Base-by-base conservation (phyloP, 2,888 invertebrate genomes). In the Baccha elongata region DNA sequence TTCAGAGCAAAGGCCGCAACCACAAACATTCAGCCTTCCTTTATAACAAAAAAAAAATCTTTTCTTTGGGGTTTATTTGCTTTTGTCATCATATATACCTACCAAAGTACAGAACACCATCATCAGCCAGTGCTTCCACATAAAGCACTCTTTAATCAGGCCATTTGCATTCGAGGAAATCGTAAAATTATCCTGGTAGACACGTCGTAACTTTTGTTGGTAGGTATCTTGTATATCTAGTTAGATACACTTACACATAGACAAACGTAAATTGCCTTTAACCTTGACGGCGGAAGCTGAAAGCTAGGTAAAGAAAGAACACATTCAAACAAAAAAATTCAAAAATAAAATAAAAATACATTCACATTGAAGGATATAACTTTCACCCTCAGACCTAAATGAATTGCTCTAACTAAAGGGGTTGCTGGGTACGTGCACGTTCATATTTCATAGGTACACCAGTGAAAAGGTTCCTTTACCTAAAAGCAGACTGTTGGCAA, bases 131-230 rank as follows among this genome's bases (percentile, higher is more conserved):
- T 52, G 71, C 67, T 73, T 68, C 72, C 50, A 73, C 83, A 83
- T 76, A 81, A 81, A 81, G 71, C 72, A 75, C 84, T 85, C 64
- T 85, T 85, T 86, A 86, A 87, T 86, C 86, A 85, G 84, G 83
- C 85, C 84, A 86, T 87, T 85, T 85, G 86, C 85, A 86, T 86
- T 85, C 87, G 86, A 89, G 89, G 89, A 89, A 89, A 89, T 90
- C 89, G 89, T 89, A 89, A 89, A 89, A 90, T 90, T 89, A 89
- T 89, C 88, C 88, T 87, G 87, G 87, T 88, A 90, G 89, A 89
- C 90, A 89, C 89, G 85, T 89, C 89, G 89, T 89, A 88, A 89
- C 87, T 89, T 86, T 52, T 62, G 42, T 64, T 17, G 29, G 7
- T 32, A n/a, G n/a, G 32, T 11, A 19, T 37, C 44, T 6, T n/a